Evolutionary conservation across 2,113 vertebrate species (phyloP).

Genomic region (Coptodon bakossiorum): DNA sequence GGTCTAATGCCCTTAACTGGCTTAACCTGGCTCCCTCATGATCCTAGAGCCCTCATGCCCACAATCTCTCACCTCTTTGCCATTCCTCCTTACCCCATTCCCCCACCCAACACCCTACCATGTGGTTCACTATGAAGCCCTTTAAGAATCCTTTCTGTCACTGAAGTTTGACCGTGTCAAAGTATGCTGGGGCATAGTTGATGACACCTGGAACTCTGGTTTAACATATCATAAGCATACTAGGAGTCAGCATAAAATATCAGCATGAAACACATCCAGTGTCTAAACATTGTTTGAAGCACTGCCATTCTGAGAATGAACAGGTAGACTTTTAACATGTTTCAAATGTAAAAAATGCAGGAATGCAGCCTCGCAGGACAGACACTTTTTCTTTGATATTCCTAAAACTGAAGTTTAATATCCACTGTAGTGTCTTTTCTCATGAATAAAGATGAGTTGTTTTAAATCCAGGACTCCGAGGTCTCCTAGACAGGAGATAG

Average conservation of each 20-base stretch:
- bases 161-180: conserved; percentile 49
- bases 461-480: neutral
- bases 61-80: conserved; percentile 43
- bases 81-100: conserved; percentile 23
- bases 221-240: conserved; percentile 45
- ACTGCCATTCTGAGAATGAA: neutral
- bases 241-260: conserved; percentile 38
- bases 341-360: neutral
- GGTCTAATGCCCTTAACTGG: conserved; percentile 84
- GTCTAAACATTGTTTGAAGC: neutral
- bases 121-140: conserved; percentile 13
- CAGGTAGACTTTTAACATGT: neutral
- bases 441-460: conserved; percentile 49
- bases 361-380: neutral
- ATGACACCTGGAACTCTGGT: conserved; percentile 44
- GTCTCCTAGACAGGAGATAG: neutral
- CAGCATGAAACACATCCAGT: conserved; percentile 9
- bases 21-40: conserved; percentile 76
- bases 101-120: neutral
- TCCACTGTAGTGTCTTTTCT: conserved; percentile 6
- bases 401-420: conserved; percentile 2
- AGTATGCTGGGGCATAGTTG: conserved; percentile 42
- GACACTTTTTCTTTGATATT: neutral
- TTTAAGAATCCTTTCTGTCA: conserved; percentile 43
- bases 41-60: conserved; percentile 51